Base-by-base conservation (phyloP, 2,888 invertebrate species). In the Phaedon cochleariae region DNA sequence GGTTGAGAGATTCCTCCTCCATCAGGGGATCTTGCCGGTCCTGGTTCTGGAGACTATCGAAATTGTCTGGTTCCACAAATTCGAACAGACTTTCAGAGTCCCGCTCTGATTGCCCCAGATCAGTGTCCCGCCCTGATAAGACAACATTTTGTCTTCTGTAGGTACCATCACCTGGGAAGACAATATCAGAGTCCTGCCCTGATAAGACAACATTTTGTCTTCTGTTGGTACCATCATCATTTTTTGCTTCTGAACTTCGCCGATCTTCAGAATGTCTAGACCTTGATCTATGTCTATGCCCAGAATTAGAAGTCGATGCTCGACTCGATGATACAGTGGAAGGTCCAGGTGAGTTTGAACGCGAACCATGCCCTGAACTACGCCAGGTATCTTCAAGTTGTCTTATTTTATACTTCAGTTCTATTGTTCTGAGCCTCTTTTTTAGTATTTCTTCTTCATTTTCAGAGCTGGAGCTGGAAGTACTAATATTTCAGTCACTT, bases 291-390 rank as follows among this genome's bases (percentile, higher is more conserved):
- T 34, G 9, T 34, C 31, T 34, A 10, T 10, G 31, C 31, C 10
- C 9, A 34, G 31, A 34, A 34, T 34, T 34, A 34, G 31, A 34
- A 10, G 31, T 34, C 31, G 31, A 34, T 34, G 31, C 31, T 34
- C 95, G 0, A 87, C 87, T 60, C 90, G 92, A 70, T 85, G 91
- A 71, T 86, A 90, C 55, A 82, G 97, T 34, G 91, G 90, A 45
- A 97, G 97, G 6, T 97, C 97, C 80, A 18, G 31, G 22, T 55
- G 37, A n/a, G 37, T 53, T 6, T 53, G 29, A 51, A 52, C 29
- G 22, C 15, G 31, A 52, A 17, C 31, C 15, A 49, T 20, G 10
- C 49, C 20, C 26, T 22, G 34, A 48, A 48, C 17, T 26, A 22
- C 29, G 18, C 17, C 45, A 41, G 45, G 20, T 12, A 17, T 17